phyloP scores from a whole-genome alignment of 2,797 vertebrate species.

The Rhinella marina region DNA sequence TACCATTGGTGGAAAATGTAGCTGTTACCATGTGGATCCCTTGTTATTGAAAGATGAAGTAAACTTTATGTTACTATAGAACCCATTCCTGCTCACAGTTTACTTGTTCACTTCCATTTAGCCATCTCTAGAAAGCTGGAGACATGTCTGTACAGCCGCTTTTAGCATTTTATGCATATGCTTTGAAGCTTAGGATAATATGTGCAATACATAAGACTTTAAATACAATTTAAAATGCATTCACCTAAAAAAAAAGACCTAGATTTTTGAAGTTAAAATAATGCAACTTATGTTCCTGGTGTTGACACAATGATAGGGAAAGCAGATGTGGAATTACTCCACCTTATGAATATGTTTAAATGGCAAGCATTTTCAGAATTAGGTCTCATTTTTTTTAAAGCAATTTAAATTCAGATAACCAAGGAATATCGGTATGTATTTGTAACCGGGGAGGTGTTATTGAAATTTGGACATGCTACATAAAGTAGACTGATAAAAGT shows the following conservation, averaged over 20 bases:
- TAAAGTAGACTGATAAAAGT: constrained; percentile 9
- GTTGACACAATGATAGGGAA: not conserved
- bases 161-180: not conserved
- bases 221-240: not conserved
- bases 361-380: constrained; percentile 17
- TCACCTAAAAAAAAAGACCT: not conserved
- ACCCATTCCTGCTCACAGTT: not conserved
- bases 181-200: not conserved
- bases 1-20: too few species aligned
- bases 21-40: not conserved
- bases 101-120: not conserved
- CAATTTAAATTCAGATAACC: not conserved
- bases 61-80: not conserved
- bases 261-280: not conserved
- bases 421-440: not conserved
- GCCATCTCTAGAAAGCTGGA: not conserved
- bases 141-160: not conserved
- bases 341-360: constrained; percentile 11
- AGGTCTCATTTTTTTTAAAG: not conserved
- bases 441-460: not conserved
- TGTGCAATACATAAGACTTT: not conserved
- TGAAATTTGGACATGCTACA: not conserved
- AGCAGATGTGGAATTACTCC: constrained; percentile 28
- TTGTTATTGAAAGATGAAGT: not conserved
- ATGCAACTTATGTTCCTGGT: not conserved